phyloP scores from a whole-genome alignment of 2,888 invertebrate species.

The Lycocerus yunnanus region DNA sequence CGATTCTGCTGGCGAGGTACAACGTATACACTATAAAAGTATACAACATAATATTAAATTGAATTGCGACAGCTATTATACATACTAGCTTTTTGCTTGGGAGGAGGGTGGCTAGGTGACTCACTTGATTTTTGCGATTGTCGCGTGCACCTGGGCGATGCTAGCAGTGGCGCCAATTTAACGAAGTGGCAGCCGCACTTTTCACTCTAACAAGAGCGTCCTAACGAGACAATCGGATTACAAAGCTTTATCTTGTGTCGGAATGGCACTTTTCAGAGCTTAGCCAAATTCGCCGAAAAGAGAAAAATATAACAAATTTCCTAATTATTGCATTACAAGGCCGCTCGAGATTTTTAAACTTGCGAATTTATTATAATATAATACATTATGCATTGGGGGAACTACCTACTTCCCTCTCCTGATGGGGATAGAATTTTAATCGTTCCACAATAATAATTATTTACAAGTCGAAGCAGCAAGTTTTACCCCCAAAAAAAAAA shows the following conservation, averaged over 20 bases:
- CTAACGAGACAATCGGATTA: conserved; percentile 56
- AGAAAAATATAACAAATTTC: background rate
- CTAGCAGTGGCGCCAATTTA: conserved; percentile 47
- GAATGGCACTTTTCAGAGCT: conserved; percentile 48
- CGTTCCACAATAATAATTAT: conserved; percentile 28
- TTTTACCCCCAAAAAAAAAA: conserved; percentile 4
- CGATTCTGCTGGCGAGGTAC: too few species aligned
- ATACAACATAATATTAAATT: conserved; percentile 29
- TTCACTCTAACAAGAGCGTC: conserved; percentile 51
- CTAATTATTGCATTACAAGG: background rate
- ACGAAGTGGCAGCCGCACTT: conserved; percentile 40
- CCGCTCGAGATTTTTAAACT: too few species aligned
- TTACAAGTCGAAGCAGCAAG: conserved; percentile 14
- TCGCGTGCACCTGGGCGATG: conserved; percentile 45
- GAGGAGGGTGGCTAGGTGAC: conserved; percentile 26
- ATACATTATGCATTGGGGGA: too few species aligned
- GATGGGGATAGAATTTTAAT: too few species aligned
- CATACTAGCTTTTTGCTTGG: conserved; percentile 32
- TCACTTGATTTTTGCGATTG: conserved; percentile 41
- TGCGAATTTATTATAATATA: too few species aligned
- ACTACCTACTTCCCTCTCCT: too few species aligned
- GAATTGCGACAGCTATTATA: conserved; percentile 43
- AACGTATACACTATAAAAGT: too few species aligned
- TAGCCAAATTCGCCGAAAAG: background rate
- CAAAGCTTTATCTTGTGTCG: conserved; percentile 51